These are phyloP conservation scores for Polyergus mexicanus DNA, from an alignment of 1,140 invertebrate genomes.

Conservation along the genomic window DNA sequence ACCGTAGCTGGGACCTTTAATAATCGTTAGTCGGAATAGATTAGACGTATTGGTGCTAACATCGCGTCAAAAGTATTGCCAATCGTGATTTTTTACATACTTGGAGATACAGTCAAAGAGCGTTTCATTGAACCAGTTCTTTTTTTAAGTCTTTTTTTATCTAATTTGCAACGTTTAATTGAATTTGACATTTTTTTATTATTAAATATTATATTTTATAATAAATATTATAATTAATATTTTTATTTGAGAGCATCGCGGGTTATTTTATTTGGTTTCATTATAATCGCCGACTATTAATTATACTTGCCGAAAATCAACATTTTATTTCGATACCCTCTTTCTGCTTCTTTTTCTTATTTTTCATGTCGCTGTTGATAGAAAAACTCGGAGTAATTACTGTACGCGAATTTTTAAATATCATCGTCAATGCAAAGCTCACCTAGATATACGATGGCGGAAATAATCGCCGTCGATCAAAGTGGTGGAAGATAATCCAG, in stretches of 20 bases:
- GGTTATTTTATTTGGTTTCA: background rate
- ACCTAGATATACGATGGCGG: conserved; percentile 21
- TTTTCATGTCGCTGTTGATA: background rate
- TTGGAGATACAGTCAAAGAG: background rate
- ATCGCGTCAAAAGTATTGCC: conserved; percentile 5
- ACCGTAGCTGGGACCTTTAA: conserved; percentile 17
- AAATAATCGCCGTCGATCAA: conserved; percentile 70
- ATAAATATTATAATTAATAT: no score
- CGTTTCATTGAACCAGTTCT: background rate
- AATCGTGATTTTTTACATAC: background rate
- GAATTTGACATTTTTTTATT: background rate
- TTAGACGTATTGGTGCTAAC: background rate
- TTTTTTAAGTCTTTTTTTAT: background rate
- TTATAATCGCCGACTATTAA: background rate
- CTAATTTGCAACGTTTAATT: background rate
- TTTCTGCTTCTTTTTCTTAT: background rate
- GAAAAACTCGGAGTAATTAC: conserved; percentile 31
- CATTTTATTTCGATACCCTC: background rate
- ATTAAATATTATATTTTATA: no score
- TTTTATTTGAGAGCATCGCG: background rate
- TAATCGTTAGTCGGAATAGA: conserved; percentile 43
- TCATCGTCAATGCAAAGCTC: background rate
- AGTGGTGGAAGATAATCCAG: conserved; percentile 67
- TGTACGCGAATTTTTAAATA: conserved; percentile 33
- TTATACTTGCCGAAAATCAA: background rate